phyloP scores from a whole-genome alignment of 2,113 vertebrate species.

The Urocynchramus pylzowi region DNA sequence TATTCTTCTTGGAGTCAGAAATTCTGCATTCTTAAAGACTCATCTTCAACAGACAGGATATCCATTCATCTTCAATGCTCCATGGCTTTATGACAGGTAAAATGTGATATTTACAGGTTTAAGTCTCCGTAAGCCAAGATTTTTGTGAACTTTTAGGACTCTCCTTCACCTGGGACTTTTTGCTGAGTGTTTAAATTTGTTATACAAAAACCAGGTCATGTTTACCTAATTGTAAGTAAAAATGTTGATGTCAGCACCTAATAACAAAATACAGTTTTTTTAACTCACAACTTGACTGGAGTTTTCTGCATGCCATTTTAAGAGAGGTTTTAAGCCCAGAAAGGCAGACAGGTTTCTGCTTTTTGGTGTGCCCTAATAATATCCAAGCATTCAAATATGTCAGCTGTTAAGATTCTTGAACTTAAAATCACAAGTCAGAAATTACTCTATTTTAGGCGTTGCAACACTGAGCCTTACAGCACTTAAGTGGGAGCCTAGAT shows the following conservation, averaged over 20 bases:
- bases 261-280: not conserved
- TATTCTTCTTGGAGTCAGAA: not conserved
- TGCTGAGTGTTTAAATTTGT: not conserved
- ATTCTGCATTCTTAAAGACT: not conserved
- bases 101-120: not conserved
- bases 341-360: not conserved
- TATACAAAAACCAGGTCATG: not conserved
- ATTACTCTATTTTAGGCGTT: not conserved
- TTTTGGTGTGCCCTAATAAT: not conserved
- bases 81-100: not conserved
- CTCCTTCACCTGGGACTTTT: not conserved
- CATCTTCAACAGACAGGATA: not conserved
- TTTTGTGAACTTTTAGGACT: not conserved
- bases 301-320: not conserved
- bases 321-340: not conserved
- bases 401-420: not conserved
- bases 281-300: not conserved
- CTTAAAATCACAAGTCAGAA: not conserved
- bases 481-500: not conserved
- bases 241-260: not conserved
- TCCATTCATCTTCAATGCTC: not conserved
- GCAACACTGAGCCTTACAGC: not conserved
- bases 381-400: not conserved
- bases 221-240: not conserved
- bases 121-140: not conserved